phyloP scores from a whole-genome alignment of 2,888 invertebrate species.

The Biston betularia region DNA sequence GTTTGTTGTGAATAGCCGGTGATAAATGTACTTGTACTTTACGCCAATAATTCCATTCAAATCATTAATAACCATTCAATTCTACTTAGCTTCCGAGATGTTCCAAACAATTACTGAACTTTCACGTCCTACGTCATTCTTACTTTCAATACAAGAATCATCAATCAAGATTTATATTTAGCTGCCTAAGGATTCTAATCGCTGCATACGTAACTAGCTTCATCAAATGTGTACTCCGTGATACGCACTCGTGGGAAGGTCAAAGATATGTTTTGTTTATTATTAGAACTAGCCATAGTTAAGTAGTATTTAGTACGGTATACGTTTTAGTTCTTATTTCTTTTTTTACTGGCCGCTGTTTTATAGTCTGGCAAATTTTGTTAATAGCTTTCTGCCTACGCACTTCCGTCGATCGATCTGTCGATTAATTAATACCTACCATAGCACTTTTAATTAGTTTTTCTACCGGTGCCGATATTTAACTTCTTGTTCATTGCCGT shows the following conservation, averaged over 20 bases:
- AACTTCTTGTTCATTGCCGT: slow-evolving; percentile 11
- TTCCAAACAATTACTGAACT: slow-evolving; percentile 19
- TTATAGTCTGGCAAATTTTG: slow-evolving; percentile 54
- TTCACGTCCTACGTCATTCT: slow-evolving; percentile 18
- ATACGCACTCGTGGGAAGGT: slow-evolving; percentile 15
- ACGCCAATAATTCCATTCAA: neutral
- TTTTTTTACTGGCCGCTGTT: slow-evolving; percentile 35
- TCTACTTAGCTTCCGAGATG: slow-evolving; percentile 11
- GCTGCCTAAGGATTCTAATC: slow-evolving; percentile 16
- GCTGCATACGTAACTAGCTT: slow-evolving; percentile 32
- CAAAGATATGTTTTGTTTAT: slow-evolving; percentile 9
- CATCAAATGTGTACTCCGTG: slow-evolving; percentile 43
- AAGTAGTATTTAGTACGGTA: neutral
- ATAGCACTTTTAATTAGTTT: slow-evolving; percentile 28
- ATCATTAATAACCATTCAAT: neutral
- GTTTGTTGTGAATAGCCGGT: too few species aligned
- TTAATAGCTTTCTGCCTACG: slow-evolving; percentile 53
- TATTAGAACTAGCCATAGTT: neutral
- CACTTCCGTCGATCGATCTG: slow-evolving; percentile 50
- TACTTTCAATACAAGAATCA: slow-evolving; percentile 19
- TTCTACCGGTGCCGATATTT: slow-evolving; percentile 29
- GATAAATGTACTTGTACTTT: too few species aligned
- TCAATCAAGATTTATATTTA: slow-evolving; percentile 31
- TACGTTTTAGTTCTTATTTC: slow-evolving; percentile 13
- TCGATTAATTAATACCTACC: slow-evolving; percentile 29